phyloP scores from a whole-genome alignment of 2,888 invertebrate genomes.

The Loripinus fragilis region DNA sequence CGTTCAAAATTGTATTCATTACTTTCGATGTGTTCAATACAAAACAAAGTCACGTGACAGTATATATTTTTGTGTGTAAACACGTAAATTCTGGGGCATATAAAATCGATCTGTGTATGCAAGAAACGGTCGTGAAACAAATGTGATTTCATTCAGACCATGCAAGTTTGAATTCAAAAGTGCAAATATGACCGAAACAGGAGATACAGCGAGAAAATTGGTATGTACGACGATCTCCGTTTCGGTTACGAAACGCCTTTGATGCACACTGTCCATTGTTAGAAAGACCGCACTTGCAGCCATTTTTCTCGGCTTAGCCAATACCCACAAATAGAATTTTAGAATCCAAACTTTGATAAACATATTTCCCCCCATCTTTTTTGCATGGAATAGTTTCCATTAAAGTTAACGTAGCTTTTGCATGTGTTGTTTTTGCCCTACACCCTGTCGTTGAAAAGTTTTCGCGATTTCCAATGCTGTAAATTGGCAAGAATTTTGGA shows the following conservation, averaged over 20 bases:
- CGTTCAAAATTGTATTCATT: no score
- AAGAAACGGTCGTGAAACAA: no score
- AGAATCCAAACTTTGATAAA: no score
- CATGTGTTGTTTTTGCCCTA: background rate
- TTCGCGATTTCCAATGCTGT: no score
- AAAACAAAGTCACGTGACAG: background rate
- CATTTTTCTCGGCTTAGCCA: background rate
- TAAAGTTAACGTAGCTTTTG: background rate
- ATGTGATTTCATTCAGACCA: no score
- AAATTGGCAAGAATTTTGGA: background rate
- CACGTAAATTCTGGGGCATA: background rate
- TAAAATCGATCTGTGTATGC: slow-evolving; percentile 4
- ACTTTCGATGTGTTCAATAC: no score
- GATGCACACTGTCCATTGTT: background rate
- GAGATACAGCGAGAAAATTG: slow-evolving; percentile 42
- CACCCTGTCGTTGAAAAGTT: background rate
- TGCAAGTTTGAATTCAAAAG: background rate
- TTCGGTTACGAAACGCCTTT: background rate
- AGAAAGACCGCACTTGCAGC: slow-evolving; percentile 3
- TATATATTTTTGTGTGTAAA: slow-evolving; percentile 3
- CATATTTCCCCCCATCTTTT: no score
- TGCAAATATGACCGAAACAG: background rate
- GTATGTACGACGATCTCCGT: slow-evolving; percentile 45
- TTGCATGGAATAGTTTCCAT: background rate
- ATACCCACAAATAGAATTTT: no score